Conservation (phyloP, 2,888 invertebrate species). For the Fragum fragum region DNA sequence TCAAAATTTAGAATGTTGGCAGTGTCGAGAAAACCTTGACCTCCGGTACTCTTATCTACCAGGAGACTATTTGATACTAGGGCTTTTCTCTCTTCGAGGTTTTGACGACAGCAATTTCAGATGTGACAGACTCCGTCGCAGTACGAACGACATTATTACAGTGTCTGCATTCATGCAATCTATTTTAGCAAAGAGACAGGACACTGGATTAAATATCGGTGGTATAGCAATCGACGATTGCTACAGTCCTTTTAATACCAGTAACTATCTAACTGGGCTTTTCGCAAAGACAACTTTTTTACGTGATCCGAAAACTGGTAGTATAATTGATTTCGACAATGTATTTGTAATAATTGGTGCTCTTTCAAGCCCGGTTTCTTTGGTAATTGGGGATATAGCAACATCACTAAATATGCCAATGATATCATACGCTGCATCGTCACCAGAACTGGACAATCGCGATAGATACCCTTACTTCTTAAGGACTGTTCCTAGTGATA, state of each 20-base stretch:
- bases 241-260: slow-evolving; percentile 70
- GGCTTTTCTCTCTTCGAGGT: slow-evolving; percentile 71
- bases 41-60: slow-evolving; percentile 66
- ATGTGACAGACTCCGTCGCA: slow-evolving; percentile 65
- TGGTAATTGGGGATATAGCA: slow-evolving; percentile 69
- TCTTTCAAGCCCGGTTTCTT: slow-evolving; percentile 83
- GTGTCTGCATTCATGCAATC: slow-evolving; percentile 72
- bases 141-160: slow-evolving; percentile 67
- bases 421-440: slow-evolving; percentile 76
- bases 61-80: slow-evolving; percentile 72
- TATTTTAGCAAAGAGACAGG: slow-evolving; percentile 42
- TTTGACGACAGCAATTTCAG: slow-evolving; percentile 55
- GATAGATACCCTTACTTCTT: slow-evolving; percentile 75
- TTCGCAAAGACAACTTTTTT: slow-evolving; percentile 64
- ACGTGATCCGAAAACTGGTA: slow-evolving; percentile 45
- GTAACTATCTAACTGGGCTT: slow-evolving; percentile 58
- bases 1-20: slow-evolving; percentile 8
- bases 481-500: slow-evolving; percentile 76
- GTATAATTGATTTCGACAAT: slow-evolving; percentile 62
- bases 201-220: slow-evolving; percentile 58
- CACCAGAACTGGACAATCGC: slow-evolving; percentile 71
- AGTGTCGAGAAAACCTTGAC: slow-evolving; percentile 60
- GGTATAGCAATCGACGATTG: slow-evolving; percentile 78
- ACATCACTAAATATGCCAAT: slow-evolving; percentile 70
- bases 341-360: slow-evolving; percentile 88